Conservation (phyloP, 2,888 invertebrate genomes). For the Megamerina dolium region DNA sequence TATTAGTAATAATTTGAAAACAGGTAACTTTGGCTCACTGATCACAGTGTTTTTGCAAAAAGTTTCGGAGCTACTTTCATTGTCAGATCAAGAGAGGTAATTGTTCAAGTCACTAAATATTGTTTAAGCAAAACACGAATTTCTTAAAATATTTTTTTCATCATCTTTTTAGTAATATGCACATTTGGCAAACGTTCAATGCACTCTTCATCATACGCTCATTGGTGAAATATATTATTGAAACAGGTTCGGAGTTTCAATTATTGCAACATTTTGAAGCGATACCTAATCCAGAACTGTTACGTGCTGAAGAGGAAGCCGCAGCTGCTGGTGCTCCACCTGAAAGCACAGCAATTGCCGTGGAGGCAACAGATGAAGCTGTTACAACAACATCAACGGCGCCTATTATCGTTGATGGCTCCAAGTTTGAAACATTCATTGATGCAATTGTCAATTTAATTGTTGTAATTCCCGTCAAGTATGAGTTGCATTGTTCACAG, state of each 20-base stretch:
- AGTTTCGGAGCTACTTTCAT: constrained; percentile 74
- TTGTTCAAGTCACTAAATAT: not conserved
- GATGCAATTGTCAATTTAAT: constrained; percentile 48
- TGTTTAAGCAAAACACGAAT: not conserved
- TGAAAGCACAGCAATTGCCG: constrained; percentile 31
- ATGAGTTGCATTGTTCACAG: constrained; percentile 12
- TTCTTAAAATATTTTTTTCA: not conserved
- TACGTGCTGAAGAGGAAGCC: constrained; percentile 28
- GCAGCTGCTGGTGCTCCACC: constrained; percentile 16
- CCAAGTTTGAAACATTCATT: constrained; percentile 47
- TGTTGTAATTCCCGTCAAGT: constrained; percentile 49
- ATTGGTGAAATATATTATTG: constrained; percentile 80
- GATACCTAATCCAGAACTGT: constrained; percentile 44
- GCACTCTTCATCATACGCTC: constrained; percentile 84
- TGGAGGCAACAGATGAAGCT: constrained; percentile 31
- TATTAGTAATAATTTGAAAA: constrained; percentile 76
- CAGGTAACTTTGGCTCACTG: constrained; percentile 85
- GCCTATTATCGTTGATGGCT: constrained; percentile 41
- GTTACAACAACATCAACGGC: constrained; percentile 19
- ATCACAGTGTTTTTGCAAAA: constrained; percentile 79
- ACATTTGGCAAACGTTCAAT: constrained; percentile 93
- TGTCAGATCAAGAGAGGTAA: constrained; percentile 79
- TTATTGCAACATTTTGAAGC: constrained; percentile 75
- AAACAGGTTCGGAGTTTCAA: constrained; percentile 84
- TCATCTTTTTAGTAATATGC: constrained; percentile 51